Percentiles rank a stretch among this genome's conserved stretches.
phyloP scores from a whole-genome alignment of 2,888 invertebrate genomes.

The Xylota segnis region DNA sequence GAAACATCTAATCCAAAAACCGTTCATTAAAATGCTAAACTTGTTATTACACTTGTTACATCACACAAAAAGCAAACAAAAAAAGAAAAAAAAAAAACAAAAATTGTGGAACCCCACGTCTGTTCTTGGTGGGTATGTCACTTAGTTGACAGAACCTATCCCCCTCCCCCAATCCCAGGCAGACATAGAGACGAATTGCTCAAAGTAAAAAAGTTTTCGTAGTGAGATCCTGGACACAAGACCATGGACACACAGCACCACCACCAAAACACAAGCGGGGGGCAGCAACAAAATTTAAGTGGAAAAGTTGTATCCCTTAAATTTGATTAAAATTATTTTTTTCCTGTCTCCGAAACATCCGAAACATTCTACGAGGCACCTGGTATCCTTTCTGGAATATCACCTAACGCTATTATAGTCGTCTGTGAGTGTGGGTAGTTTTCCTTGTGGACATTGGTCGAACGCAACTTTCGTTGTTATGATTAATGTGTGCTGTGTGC shows the following conservation, averaged over 20 bases:
- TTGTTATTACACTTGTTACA: slow-evolving; percentile 74
- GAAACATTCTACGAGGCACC: slow-evolving; percentile 53
- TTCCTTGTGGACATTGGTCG: slow-evolving; percentile 48
- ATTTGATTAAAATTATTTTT: slow-evolving; percentile 70
- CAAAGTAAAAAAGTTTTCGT: slow-evolving; percentile 41
- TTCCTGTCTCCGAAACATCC: slow-evolving; percentile 4
- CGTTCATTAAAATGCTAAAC: slow-evolving; percentile 76
- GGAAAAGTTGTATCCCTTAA: slow-evolving; percentile 73
- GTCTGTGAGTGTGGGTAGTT: background rate
- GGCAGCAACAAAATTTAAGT: slow-evolving; percentile 58
- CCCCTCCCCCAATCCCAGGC: background rate
- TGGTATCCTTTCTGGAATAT: slow-evolving; percentile 61
- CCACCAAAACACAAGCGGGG: slow-evolving; percentile 1
- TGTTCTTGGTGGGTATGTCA: slow-evolving; percentile 40
- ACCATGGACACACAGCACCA: too few relatives aligned
- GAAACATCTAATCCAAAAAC: slow-evolving; percentile 58
- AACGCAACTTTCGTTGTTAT: slow-evolving; percentile 52
- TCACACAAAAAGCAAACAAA: slow-evolving; percentile 12
- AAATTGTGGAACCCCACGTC: background rate
- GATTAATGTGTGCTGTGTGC: slow-evolving; percentile 66
- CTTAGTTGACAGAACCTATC: slow-evolving; percentile 50
- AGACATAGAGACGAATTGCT: slow-evolving; percentile 26
- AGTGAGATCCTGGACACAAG: slow-evolving; percentile 39
- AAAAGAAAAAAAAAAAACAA: background rate
- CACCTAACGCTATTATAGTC: slow-evolving; percentile 26